Evolutionary conservation across 2,797 vertebrate genomes (phyloP).

Genomic region (Babyrousa celebensis): DNA sequence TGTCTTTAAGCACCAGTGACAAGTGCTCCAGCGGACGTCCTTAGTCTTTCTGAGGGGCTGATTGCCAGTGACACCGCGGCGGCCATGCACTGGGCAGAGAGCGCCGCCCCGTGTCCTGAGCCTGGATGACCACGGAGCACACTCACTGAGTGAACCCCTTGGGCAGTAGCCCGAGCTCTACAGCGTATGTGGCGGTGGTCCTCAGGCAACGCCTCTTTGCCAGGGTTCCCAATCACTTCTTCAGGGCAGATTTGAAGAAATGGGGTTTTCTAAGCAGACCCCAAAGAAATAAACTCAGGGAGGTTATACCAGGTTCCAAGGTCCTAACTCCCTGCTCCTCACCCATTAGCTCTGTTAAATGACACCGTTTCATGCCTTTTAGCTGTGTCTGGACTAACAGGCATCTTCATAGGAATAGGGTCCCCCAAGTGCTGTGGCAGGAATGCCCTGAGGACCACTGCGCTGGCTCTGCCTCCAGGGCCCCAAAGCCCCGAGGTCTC

Average conservation of each 20-base stretch:
- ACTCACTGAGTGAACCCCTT: accelerated
- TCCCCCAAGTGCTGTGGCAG: accelerated
- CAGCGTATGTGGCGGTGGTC: accelerated
- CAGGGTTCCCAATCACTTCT: not conserved
- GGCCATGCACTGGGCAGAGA: accelerated
- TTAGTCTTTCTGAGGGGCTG: accelerated
- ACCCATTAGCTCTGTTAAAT: not conserved
- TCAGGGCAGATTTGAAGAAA: not conserved
- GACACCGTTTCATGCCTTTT: not conserved
- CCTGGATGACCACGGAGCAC: accelerated
- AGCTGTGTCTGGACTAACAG: not conserved
- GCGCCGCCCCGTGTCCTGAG: accelerated
- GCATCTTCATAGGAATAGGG: not conserved
- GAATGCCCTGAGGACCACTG: not conserved
- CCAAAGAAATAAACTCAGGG: not conserved
- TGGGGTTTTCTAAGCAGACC: not conserved
- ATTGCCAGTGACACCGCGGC: accelerated
- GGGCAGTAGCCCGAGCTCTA: not conserved
- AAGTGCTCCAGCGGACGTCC: accelerated
- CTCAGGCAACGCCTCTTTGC: not conserved
- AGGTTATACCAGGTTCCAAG: not conserved
- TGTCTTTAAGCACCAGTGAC: accelerated
- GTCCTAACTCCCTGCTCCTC: not conserved
- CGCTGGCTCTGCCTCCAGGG: no score
- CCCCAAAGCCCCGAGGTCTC: not conserved